Conservation (phyloP, 2,888 invertebrate species). For the Syrista parreyssii region DNA sequence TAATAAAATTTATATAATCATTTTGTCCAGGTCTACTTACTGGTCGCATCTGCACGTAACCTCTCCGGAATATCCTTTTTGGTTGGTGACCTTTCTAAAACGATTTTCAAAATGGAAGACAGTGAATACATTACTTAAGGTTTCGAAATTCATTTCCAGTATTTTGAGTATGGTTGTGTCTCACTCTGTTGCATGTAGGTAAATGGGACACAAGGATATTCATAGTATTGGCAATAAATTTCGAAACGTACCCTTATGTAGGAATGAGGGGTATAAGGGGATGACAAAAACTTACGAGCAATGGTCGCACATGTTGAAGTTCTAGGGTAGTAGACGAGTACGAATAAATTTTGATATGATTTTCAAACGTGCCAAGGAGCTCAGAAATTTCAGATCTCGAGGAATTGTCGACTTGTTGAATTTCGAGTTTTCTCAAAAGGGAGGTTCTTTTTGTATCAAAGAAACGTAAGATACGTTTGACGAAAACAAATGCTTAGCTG, state of each 20-base stretch:
- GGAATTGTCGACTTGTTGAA: neutral
- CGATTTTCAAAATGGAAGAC: neutral
- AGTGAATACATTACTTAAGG: too few species aligned
- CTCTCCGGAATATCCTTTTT: constrained; percentile 53
- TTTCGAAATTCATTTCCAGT: too few species aligned
- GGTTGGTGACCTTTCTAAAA: constrained; percentile 47
- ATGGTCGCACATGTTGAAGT: constrained; percentile 48
- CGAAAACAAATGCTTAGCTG: constrained; percentile 19
- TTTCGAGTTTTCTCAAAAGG: neutral
- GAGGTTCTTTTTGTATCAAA: neutral
- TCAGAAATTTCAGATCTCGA: neutral
- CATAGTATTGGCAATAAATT: too few species aligned
- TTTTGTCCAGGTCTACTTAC: neutral
- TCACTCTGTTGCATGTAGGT: too few species aligned
- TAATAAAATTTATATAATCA: neutral
- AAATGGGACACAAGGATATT: too few species aligned
- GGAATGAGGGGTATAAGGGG: neutral
- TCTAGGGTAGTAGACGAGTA: neutral
- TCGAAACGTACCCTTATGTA: too few species aligned
- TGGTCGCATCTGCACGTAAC: constrained; percentile 53
- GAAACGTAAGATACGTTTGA: neutral
- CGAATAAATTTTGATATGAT: neutral
- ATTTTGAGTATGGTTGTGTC: too few species aligned
- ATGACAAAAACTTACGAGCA: constrained; percentile 45
- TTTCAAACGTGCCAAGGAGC: neutral